These are phyloP conservation scores for Dasyornis broadbenti DNA, from an alignment of 2,113 vertebrate species.

Conservation along the genomic window DNA sequence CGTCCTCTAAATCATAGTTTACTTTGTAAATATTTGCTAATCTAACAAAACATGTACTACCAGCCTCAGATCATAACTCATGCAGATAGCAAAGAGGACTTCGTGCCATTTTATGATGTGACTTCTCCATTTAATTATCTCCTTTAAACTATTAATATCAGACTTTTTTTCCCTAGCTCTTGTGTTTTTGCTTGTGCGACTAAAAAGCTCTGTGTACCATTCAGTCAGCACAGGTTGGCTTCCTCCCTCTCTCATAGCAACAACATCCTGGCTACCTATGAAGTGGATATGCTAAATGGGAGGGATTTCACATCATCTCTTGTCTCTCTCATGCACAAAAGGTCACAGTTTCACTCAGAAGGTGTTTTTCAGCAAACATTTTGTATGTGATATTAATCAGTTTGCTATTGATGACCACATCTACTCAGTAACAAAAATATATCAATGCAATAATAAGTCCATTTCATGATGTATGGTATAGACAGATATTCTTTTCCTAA, in stretches of 20 bases:
- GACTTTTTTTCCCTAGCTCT: background rate
- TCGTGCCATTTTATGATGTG: conserved; percentile 39
- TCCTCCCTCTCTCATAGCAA: conserved; percentile 44
- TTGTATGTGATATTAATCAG: background rate
- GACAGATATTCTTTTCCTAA: background rate
- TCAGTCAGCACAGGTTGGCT: conserved; percentile 5
- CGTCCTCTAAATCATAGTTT: conserved; percentile 8
- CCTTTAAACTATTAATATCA: background rate
- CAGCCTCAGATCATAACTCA: conserved; percentile 46
- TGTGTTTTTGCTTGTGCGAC: background rate
- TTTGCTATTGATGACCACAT: background rate
- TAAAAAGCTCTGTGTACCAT: background rate
- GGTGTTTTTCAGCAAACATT: background rate
- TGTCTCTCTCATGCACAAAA: background rate
- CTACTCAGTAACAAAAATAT: background rate
- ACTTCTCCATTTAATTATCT: conserved; percentile 68
- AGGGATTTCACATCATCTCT: background rate
- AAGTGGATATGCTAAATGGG: conserved; percentile 6
- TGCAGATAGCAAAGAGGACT: conserved; percentile 43
- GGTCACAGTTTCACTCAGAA: background rate
- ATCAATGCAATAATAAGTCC: background rate
- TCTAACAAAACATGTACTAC: conserved; percentile 42
- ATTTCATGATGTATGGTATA: background rate
- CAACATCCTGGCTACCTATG: conserved; percentile 36
- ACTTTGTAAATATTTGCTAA: conserved; percentile 68